Evolutionary conservation across 2,888 invertebrate species (phyloP).

Genomic region (Phalera bucephala): DNA sequence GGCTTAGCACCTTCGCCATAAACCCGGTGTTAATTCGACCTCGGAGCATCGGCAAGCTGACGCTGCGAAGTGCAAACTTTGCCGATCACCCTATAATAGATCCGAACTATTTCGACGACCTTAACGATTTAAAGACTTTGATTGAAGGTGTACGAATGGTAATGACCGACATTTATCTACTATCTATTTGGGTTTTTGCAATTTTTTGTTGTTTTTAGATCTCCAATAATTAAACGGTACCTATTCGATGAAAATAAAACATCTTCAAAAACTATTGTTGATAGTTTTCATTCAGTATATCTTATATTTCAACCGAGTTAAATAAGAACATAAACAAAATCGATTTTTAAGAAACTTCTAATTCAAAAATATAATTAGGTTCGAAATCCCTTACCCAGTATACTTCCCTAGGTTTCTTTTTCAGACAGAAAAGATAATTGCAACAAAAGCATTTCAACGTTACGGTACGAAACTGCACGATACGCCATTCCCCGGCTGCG

Average conservation of each 20-base stretch:
- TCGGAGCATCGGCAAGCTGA: constrained; percentile 88
- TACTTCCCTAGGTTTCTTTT: too few species aligned
- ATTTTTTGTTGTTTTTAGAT: too few species aligned
- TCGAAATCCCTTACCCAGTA: too few species aligned
- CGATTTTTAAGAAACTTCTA: too few species aligned
- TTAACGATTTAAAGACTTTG: constrained; percentile 88
- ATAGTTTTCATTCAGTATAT: too few species aligned
- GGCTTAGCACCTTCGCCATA: constrained; percentile 85
- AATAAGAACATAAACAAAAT: too few species aligned
- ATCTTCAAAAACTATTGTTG: too few species aligned
- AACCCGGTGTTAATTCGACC: constrained; percentile 90
- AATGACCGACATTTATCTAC: neutral
- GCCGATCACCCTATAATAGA: constrained; percentile 89
- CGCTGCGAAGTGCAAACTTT: constrained; percentile 87
- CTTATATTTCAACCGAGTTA: too few species aligned
- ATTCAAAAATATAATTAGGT: too few species aligned
- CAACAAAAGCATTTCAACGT: constrained; percentile 62
- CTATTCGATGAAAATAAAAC: too few species aligned
- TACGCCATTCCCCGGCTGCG: constrained; percentile 87
- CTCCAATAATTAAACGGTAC: too few species aligned
- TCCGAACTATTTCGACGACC: constrained; percentile 91
- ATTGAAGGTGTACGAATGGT: constrained; percentile 90
- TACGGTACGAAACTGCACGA: constrained; percentile 61
- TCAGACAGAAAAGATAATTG: constrained; percentile 62
- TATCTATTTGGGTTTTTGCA: too few species aligned